Evolutionary conservation across 2,888 invertebrate species (phyloP), one percentile per base, ranked within the genome.

Genomic region (Schizotus pectinicornis): DNA sequence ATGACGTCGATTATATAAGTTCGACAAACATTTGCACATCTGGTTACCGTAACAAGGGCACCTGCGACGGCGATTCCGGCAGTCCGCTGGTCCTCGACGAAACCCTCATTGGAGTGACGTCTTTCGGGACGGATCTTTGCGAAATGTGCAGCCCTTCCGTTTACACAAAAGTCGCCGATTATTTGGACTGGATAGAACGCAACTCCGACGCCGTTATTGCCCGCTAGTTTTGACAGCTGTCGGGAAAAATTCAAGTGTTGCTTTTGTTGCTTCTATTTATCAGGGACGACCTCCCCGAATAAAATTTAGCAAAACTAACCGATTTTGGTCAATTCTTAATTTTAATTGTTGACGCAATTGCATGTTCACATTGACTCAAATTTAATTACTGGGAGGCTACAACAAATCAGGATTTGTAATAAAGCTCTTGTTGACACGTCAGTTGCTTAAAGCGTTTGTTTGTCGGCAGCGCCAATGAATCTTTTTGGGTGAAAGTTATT

Each of bases 1-100:
- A 65, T 5, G 52, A 61, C 9, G 54, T 63, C 5, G 22, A 39
- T 1, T 71, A 63, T 48, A 60, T 72, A 3, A 64, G 63, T 5
- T 61, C 62, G 3, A 58, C 59, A 8, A 68, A 70, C 46, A 12
- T 72, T 7, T 72, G 72, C 43, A 69, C 70, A 1, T 62, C 58
- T 32, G 72, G 71, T 1, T 64, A 62, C 34, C 62, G 53, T 30
- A 67, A 68, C 42, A 68, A 61, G 37, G 71, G 70, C 7, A 69
- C 69, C 3, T 72, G 69, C 46, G 52, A 64, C 11, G 71, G 71
- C 8, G 72, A 72, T 50, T 71, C 70, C 7, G 71, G 71, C 11
- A 62, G 68, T 32, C 69, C 71, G 31, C 35, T 71, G n/a, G 43
- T 64, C n/a, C 43, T 49, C 8, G 50, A 63, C 54, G 64, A 60